Evolutionary conservation across 2,888 invertebrate genomes (phyloP), one percentile per base, ranked within the genome.

Genomic region (Himalopsyche anomala): DNA sequence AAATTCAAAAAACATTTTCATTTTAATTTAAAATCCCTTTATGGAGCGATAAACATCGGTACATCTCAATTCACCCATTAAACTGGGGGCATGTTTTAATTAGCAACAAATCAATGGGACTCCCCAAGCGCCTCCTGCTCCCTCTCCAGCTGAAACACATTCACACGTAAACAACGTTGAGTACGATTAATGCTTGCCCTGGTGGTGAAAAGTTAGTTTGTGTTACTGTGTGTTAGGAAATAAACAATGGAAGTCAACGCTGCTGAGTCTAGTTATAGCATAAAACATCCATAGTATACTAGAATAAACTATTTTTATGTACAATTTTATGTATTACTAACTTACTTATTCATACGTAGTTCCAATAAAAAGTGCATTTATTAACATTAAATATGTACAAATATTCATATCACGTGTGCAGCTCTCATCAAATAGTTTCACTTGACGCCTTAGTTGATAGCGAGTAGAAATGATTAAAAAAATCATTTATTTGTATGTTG

Each of bases 151-250:
- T 19, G 9, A 62, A 19, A 19, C 62, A 62, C 62, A 62, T 62
- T 62, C 62, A 62, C 62, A 62, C 62, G 62, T 62, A 62, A 62
- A 62, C 62, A 62, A 62, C 62, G 62, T 19, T 62, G 62, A 62
- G 62, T 62, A 28, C 62, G 62, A 62, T 62, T 62, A 62, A 62
- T 62, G 62, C 62, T 28, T 62, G 62, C 62, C 62, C 62, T 62
- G 62, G 62, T 62, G 62, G 62, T 62, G 62, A 62, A 62, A 62
- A 62, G 62, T 62, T 62, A 62, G 62, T 62, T 62, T 62, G 62
- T 62, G 62, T 62, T 62, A 19, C 62, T 62, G 62, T 62, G 62
- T 62, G 62, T 15, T 62, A 62, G n/a, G 62, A 62, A 62, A 62
- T 62, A 62, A 62, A 62, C 62, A 62, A 62, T 28, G 28, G 19